Evolutionary conservation across 2,797 vertebrate species (phyloP), one percentile per base, ranked within the genome.

Genomic region (Pygocentrus nattereri): DNA sequence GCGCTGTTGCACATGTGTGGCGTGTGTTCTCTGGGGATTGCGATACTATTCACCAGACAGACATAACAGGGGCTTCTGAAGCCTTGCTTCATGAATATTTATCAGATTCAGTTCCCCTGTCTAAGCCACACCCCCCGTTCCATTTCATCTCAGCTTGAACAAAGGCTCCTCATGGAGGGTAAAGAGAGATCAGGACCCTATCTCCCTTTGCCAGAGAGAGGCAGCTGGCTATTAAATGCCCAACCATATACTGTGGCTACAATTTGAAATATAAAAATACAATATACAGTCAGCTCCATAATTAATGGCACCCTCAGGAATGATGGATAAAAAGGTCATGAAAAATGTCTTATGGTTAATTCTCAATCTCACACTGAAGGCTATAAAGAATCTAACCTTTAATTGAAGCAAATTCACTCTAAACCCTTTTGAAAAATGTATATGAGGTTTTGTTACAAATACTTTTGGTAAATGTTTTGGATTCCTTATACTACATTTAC

Each of bases 61-160:
- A 72, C 70, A 74, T 70, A 71, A 56, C 52, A 78, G 13, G 78
- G 56, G 61, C 62, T 64, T 81, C 67, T 82, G 27, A 82, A 71
- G 56, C 65, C 31, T 44, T 2, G 10, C n/a, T 58, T 79, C 81
- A 86, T 85, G 56, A 80, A 88, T 86, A 88, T 85, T 84, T 49
- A 88, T 83, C 30, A 74, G 50, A 76, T 64, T 64, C 23, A 62
- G n/a, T 76, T 49, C 59, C 72, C 70, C 80, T 50, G 21, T 56
- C 59, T 41, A 69, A 67, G 49, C 68, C 62, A 77, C 47, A 61
- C 31, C 31, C 65, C 64, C 71, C 64, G 15, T 70, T 7, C 74
- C 18, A 27, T 58, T 25, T 56, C 16, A 1, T 78, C 84, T 76
- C 64, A 67, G 69, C 38, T 25, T 52, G 81, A 82, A 85, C 83